A percentile compares a stretch with the other conserved stretches of the same genome.
phyloP scores from a whole-genome alignment of 2,888 invertebrate species.

The Eupithecia centaureata region DNA sequence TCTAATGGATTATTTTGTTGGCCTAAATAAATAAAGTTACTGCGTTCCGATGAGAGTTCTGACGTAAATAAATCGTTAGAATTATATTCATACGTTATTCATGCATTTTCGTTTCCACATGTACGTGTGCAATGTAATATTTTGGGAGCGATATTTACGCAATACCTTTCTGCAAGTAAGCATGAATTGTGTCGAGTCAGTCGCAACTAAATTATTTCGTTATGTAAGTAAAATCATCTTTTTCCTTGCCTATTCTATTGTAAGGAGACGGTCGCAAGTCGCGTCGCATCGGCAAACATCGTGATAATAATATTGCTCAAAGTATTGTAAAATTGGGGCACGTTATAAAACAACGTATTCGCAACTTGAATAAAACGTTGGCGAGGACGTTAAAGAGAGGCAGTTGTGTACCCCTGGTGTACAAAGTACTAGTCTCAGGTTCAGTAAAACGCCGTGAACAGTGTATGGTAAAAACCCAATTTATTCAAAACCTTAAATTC shows the following conservation, averaged over 20 bases:
- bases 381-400: too few species aligned
- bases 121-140: not conserved
- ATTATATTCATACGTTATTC: not conserved
- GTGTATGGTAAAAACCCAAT: too few species aligned
- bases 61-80: not conserved
- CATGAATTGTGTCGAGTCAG: conserved; percentile 4
- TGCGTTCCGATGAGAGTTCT: too few species aligned
- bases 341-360: not conserved
- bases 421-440: too few species aligned
- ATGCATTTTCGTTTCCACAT: not conserved
- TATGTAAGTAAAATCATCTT: conserved; percentile 21
- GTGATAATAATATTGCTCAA: conserved; percentile 19
- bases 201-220: conserved; percentile 7
- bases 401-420: too few species aligned
- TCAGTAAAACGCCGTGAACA: too few species aligned
- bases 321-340: not conserved
- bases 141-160: conserved; percentile 1
- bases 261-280: conserved; percentile 13
- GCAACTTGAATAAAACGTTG: too few species aligned
- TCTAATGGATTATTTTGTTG: too few species aligned
- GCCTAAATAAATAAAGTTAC: too few species aligned
- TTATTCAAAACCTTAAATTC: too few species aligned
- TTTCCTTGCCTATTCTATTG: conserved; percentile 19
- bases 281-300: conserved; percentile 23
- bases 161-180: conserved; percentile 3